Conservation (phyloP, 1,140 invertebrate genomes). For the Octopus sinensis region DNA sequence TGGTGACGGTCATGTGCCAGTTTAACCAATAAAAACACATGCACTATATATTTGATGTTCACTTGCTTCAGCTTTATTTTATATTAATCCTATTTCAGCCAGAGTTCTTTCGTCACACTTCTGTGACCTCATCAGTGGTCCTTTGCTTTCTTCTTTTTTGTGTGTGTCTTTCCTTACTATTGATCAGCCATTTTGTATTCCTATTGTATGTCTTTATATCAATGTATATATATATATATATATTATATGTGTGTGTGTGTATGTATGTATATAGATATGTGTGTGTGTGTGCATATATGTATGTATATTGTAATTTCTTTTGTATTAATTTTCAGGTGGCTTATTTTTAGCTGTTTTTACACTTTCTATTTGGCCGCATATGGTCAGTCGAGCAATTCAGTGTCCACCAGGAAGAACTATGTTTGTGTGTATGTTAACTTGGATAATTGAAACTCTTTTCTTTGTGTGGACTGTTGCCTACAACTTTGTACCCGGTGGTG, state of each 20-base stretch:
- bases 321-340: slow-evolving; percentile 41
- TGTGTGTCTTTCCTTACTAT: no score
- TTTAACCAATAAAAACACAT: no score
- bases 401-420: slow-evolving; percentile 49
- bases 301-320: background rate
- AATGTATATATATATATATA: background rate
- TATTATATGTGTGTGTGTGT: no score
- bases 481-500: slow-evolving; percentile 58
- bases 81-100: no score
- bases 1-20: no score
- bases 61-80: no score
- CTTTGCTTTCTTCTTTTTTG: no score
- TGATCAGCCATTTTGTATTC: no score
- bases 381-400: slow-evolving; percentile 39
- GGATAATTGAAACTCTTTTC: slow-evolving; percentile 53
- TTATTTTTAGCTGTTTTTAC: slow-evolving; percentile 47
- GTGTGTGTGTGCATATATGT: background rate
- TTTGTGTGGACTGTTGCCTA: slow-evolving; percentile 58
- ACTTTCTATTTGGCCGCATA: slow-evolving; percentile 53
- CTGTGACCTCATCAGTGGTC: no score
- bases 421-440: slow-evolving; percentile 47
- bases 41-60: no score
- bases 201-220: no score
- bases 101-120: no score
- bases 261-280: background rate